Percentiles rank a stretch among this genome's conserved stretches.
phyloP scores from a whole-genome alignment of 2,113 vertebrate species.

The Anolis carolinensis region DNA sequence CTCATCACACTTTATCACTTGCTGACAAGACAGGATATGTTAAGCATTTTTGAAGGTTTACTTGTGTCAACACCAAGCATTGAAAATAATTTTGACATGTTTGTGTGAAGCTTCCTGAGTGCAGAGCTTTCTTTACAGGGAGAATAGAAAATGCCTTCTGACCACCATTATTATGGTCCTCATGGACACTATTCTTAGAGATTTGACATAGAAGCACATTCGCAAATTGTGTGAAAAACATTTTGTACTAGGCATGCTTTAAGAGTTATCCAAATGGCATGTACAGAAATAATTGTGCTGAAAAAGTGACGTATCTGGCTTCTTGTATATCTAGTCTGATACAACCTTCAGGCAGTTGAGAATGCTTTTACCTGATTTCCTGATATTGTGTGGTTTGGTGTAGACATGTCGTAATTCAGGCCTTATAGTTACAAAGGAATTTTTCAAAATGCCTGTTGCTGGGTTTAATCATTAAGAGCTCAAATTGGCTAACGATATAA shows the following conservation, averaged over 20 bases:
- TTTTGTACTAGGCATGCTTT: not conserved
- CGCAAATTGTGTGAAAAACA: not conserved
- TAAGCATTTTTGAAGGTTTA: slow-evolving; percentile 31
- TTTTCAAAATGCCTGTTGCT: not conserved
- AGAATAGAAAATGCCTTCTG: not conserved
- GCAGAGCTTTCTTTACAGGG: not conserved
- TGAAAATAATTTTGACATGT: slow-evolving; percentile 35
- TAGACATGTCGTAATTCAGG: not conserved
- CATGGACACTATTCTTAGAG: not conserved
- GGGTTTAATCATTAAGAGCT: no score
- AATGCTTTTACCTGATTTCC: not conserved
- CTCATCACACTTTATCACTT: slow-evolving; percentile 50
- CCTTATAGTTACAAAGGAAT: not conserved
- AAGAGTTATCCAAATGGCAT: not conserved
- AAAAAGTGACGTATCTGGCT: not conserved
- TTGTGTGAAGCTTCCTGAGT: slow-evolving; percentile 29
- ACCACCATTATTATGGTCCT: not conserved
- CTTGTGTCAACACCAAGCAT: slow-evolving; percentile 50
- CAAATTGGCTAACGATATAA: not conserved
- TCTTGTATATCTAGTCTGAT: not conserved
- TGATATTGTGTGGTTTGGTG: not conserved
- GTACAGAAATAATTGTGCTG: not conserved
- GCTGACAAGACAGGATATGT: slow-evolving; percentile 41
- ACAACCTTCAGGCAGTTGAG: not conserved
- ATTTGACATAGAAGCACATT: not conserved